phyloP scores from a whole-genome alignment of 2,888 invertebrate species.

The Hyppa rectilinea region DNA sequence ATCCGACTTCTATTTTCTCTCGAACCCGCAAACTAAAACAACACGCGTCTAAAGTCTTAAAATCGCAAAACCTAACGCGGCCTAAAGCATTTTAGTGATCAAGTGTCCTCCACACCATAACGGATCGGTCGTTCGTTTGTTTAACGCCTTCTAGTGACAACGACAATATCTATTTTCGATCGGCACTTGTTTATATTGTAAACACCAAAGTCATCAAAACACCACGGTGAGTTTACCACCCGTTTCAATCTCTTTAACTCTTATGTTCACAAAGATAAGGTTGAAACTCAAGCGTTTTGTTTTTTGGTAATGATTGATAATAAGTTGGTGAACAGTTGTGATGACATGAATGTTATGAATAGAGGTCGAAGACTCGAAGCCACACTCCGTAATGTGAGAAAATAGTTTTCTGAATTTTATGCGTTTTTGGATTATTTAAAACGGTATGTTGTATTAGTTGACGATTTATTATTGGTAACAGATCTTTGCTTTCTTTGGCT shows the following conservation, averaged over 20 bases:
- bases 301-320: slow-evolving; percentile 19
- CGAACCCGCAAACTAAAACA: slow-evolving; percentile 31
- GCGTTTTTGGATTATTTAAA: slow-evolving; percentile 37
- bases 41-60: slow-evolving; percentile 38
- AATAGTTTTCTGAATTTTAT: slow-evolving; percentile 67
- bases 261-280: not conserved
- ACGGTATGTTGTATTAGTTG: not conserved
- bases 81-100: slow-evolving; percentile 65
- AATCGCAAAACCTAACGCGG: slow-evolving; percentile 63
- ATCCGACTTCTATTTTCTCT: slow-evolving; percentile 37
- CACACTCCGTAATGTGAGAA: slow-evolving; percentile 73
- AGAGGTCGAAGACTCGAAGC: slow-evolving; percentile 81
- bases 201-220: slow-evolving; percentile 78
- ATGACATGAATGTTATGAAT: slow-evolving; percentile 83
- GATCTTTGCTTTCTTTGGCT: not conserved
- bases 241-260: not conserved
- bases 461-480: not conserved
- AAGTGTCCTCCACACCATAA: slow-evolving; percentile 70
- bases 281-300: slow-evolving; percentile 26
- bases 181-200: slow-evolving; percentile 85
- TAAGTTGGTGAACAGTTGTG: slow-evolving; percentile 63
- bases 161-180: slow-evolving; percentile 87
- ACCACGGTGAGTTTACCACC: slow-evolving; percentile 50
- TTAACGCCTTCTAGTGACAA: slow-evolving; percentile 82
- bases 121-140: slow-evolving; percentile 76